A percentile compares a stretch with the other conserved stretches of the same genome.
Evolutionary conservation across 2,113 vertebrate genomes (phyloP).

Genomic region (Alligator sinensis): DNA sequence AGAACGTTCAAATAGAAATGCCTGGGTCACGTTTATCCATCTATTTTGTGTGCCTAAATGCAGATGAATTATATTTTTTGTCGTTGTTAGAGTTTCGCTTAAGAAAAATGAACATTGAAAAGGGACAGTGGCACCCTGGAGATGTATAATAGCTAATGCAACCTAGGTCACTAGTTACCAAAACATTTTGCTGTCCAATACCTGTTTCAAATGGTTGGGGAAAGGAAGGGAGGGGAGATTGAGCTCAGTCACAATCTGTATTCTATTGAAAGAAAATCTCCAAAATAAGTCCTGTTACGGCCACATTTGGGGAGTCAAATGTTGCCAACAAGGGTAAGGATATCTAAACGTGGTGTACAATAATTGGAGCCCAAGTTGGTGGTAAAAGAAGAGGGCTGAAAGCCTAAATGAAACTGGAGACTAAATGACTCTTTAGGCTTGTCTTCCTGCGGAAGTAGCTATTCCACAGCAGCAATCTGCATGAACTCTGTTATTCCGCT

Average conservation of each 20-base stretch:
- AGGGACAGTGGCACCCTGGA: neutral
- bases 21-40: neutral
- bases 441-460: neutral
- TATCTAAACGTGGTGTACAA: too few species aligned
- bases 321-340: too few species aligned
- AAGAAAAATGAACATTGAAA: neutral
- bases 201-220: neutral
- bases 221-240: neutral
- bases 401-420: neutral
- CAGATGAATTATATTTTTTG: neutral
- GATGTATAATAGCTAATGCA: neutral
- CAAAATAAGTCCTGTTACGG: neutral
- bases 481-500: too few species aligned
- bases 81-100: neutral
- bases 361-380: neutral
- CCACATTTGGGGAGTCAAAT: too few species aligned
- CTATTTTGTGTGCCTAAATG: slow-evolving; percentile 7
- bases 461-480: neutral
- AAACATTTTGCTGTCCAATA: neutral
- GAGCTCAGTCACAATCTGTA: neutral
- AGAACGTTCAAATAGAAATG: neutral
- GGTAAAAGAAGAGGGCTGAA: neutral
- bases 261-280: neutral
- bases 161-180: neutral
- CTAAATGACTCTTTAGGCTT: neutral